Conservation (phyloP, 2,888 invertebrate species). For the Pyrgus malvae region DNA sequence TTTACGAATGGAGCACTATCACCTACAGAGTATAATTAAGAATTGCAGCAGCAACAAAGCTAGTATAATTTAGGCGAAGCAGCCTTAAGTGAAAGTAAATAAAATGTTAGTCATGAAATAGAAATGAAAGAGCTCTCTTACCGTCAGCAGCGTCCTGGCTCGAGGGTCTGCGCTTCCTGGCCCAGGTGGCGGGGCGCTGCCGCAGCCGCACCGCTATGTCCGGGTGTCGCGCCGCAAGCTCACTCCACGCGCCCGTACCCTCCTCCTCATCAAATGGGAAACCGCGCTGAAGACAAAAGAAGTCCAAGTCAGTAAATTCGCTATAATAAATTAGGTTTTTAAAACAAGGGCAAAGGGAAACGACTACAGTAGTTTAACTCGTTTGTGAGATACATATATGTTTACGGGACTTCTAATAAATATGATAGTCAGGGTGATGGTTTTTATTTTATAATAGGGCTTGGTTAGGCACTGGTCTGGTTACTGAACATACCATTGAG, state of each 20-base stretch:
- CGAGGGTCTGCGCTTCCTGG: constrained; percentile 70
- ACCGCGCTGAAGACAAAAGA: constrained; percentile 73
- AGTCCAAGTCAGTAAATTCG: background rate
- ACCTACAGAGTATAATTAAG: too few relatives aligned
- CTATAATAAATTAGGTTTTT: background rate
- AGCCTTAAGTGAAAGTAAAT: too few relatives aligned
- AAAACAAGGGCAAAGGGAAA: background rate
- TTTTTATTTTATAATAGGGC: background rate
- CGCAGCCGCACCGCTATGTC: constrained; percentile 87
- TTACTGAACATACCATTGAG: constrained; percentile 1
- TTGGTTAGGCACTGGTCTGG: background rate
- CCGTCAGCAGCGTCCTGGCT: constrained; percentile 73
- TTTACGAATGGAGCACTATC: too few relatives aligned
- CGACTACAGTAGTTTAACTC: too few relatives aligned
- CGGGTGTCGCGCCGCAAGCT: constrained; percentile 87
- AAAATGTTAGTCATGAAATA: too few relatives aligned
- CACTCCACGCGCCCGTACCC: constrained; percentile 83
- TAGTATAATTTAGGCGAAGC: too few relatives aligned
- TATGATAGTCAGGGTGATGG: too few relatives aligned
- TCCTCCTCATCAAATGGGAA: constrained; percentile 86
- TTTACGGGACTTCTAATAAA: too few relatives aligned
- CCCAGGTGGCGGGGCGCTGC: constrained; percentile 76
- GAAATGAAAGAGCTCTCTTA: constrained; percentile 38
- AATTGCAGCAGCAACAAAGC: too few relatives aligned
- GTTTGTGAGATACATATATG: too few relatives aligned